These are phyloP conservation scores for Numida meleagris DNA, from an alignment of 2,113 vertebrate species.

Conservation along the genomic window DNA sequence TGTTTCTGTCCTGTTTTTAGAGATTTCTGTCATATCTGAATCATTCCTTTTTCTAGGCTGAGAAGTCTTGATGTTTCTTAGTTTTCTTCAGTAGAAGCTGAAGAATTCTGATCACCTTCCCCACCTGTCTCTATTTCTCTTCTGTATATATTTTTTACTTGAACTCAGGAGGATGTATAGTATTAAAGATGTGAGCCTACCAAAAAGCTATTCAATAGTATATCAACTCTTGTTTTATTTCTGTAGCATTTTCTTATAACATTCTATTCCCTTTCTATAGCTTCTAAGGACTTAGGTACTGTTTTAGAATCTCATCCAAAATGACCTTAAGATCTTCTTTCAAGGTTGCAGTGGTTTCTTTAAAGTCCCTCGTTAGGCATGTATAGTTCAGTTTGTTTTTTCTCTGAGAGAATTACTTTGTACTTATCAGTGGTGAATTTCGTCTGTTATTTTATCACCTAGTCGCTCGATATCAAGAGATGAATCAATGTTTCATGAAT, in stretches of 20 bases:
- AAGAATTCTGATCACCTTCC: background rate
- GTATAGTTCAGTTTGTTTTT: background rate
- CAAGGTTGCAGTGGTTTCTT: background rate
- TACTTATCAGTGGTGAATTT: background rate
- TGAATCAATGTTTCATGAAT: slow-evolving; percentile 45
- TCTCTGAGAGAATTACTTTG: background rate
- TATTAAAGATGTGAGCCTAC: background rate
- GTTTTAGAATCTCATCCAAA: background rate
- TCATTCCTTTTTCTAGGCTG: background rate
- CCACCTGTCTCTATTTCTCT: background rate
- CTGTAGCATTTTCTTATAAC: background rate
- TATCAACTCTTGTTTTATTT: background rate
- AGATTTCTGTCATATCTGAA: background rate
- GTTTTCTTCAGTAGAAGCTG: background rate
- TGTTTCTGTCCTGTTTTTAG: background rate
- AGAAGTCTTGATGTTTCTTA: background rate
- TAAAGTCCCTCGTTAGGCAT: background rate
- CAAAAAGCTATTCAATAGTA: background rate
- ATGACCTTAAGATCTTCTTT: background rate
- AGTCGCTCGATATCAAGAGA: background rate
- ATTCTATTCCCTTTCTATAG: background rate
- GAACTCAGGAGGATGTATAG: background rate
- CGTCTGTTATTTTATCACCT: slow-evolving; percentile 16
- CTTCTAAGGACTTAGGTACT: background rate
- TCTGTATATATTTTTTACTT: background rate